Percentiles rank a stretch among this genome's conserved stretches.
phyloP scores from a whole-genome alignment of 2,113 vertebrate genomes.

The Vireo altiloquus region DNA sequence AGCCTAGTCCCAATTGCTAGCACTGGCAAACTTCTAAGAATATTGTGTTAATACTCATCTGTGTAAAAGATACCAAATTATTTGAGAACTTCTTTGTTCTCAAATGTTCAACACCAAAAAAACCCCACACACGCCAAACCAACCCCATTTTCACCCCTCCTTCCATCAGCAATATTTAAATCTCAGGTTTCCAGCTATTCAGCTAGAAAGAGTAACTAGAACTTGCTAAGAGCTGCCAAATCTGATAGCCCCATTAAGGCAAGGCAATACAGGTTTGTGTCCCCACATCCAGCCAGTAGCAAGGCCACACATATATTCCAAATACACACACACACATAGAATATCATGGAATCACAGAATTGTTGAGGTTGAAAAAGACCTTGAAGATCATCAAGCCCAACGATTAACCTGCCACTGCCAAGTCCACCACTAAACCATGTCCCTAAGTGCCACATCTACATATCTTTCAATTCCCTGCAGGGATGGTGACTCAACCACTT shows the following conservation, averaged over 20 bases:
- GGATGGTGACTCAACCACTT: neutral
- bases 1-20: neutral
- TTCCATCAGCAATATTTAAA: neutral
- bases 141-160: neutral
- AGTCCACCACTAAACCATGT: neutral
- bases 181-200: neutral
- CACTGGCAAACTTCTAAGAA: neutral
- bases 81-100: neutral
- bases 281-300: neutral
- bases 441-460: neutral
- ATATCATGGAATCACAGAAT: neutral
- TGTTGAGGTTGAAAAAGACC: neutral
- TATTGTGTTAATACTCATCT: neutral
- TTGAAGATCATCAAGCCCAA: neutral
- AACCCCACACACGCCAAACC: fast-evolving
- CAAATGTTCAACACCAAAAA: neutral
- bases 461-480: neutral
- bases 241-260: neutral
- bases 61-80: neutral
- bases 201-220: neutral
- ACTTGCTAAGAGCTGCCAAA: neutral
- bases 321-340: neutral
- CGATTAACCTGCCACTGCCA: neutral
- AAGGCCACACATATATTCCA: neutral
- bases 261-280: neutral